Conservation (phyloP, 1,140 invertebrate species). For the Acromyrmex heyeri region DNA sequence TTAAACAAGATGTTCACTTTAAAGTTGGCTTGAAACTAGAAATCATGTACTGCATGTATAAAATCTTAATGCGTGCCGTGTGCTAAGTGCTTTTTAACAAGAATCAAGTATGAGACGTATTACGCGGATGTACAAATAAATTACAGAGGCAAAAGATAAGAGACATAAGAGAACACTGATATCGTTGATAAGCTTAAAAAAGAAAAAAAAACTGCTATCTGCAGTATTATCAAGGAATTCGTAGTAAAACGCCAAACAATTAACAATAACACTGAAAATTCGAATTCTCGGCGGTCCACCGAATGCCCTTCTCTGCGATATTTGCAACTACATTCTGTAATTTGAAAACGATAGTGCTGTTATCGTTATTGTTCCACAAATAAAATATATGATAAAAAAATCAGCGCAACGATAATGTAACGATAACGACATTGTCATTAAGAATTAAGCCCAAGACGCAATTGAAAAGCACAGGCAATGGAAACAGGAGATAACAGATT, state of each 20-base stretch:
- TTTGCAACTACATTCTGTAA: no score
- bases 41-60: background rate
- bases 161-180: conserved; percentile 13
- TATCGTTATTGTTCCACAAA: no score
- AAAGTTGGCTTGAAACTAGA: conserved; percentile 29
- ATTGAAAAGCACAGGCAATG: no score
- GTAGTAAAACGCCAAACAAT: background rate
- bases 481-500: no score
- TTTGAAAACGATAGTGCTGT: no score
- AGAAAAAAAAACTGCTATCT: conserved; percentile 31
- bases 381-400: no score
- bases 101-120: background rate
- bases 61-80: background rate
- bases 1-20: conserved; percentile 66
- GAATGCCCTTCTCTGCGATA: no score
- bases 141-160: conserved; percentile 20
- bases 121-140: background rate
- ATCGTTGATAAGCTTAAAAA: conserved; percentile 46
- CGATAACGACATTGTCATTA: no score
- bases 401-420: no score
- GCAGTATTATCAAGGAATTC: background rate
- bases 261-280: background rate
- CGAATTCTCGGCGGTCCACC: background rate
- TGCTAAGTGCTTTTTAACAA: background rate
- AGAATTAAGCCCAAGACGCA: no score